Conservation (phyloP, 2,888 invertebrate species). For the Agrotis ipsilon region DNA sequence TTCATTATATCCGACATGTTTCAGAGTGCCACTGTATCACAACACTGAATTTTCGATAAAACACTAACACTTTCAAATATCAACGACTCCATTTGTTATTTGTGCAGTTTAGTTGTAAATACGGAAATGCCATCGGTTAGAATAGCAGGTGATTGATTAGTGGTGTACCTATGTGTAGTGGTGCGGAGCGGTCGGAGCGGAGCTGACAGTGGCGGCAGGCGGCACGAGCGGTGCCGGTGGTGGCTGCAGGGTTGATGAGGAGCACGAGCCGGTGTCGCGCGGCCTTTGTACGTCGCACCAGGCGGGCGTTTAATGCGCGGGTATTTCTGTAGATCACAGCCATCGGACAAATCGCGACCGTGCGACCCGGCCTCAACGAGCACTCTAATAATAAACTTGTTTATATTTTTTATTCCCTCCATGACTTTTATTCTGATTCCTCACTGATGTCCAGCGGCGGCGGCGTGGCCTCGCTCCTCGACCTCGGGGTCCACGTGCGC, state of each 20-base stretch:
- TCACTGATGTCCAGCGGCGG: constrained; percentile 69
- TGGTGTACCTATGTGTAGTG: constrained; percentile 64
- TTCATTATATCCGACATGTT: constrained; percentile 9
- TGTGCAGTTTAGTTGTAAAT: constrained; percentile 48
- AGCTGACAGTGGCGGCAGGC: constrained; percentile 31
- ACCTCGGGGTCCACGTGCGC: constrained; percentile 89
- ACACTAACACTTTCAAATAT: constrained; percentile 55
- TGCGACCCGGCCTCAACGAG: constrained; percentile 90
- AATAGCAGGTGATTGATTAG: constrained; percentile 54
- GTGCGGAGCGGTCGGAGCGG: constrained; percentile 42
- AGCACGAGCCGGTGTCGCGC: constrained; percentile 78
- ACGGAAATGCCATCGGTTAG: constrained; percentile 47
- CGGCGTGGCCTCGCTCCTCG: constrained; percentile 75
- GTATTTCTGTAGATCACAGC: constrained; percentile 90
- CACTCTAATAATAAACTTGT: constrained; percentile 91
- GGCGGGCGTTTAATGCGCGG: constrained; percentile 85
- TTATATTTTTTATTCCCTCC: constrained; percentile 89
- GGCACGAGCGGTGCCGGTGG: constrained; percentile 63
- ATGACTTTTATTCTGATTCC: constrained; percentile 82
- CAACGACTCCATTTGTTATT: constrained; percentile 49
- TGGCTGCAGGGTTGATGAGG: constrained; percentile 77
- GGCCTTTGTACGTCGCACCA: constrained; percentile 80
- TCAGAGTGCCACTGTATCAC: constrained; percentile 54
- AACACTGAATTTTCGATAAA: constrained; percentile 48
- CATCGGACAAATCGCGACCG: constrained; percentile 90